Evolutionary conservation across 2,888 invertebrate genomes (phyloP), one percentile per base, ranked within the genome.

Genomic region (Leptopilina drosophilae): DNA sequence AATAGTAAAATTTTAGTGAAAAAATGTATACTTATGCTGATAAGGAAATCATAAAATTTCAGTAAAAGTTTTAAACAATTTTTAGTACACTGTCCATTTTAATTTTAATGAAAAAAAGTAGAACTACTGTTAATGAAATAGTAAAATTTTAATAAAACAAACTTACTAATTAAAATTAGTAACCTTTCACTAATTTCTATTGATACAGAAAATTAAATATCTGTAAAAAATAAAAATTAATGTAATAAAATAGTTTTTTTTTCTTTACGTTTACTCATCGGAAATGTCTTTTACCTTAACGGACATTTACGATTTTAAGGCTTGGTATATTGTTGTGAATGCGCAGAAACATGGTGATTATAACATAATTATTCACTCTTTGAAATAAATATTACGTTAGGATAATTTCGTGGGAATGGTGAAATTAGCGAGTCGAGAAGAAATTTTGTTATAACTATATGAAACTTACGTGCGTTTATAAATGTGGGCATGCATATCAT

Each of bases 361-460:
- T 59, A 73, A 64, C 49, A 73, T 78, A 80, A 82, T 80, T 78
- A 75, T 46, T 79, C 64, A 67, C 77, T 66, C 79, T 67, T 77
- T 76, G 80, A 76, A 66, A 73, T 56, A 67, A 81, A 83, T 84
- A 80, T 81, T 79, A 49, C 49, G 49, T 81, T 69, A 80, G 83
- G 84, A 84, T 85, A 87, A 87, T 86, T 87, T 81, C 85, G 84
- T 86, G 88, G 83, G 86, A 87, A 87, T 85, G 77, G 76, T 75
- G 80, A 80, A 85, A 86, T 85, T 65, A 77, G 64, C 12, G 62
- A 53, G 73, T 40, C 4, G 26, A 69, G 26, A 69, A 53, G 56
- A 73, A 73, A 33, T 49, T 73, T 59, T 73, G 73, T 73, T 73
- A 14, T 33, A 33, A 33, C 14, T n/a, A 42, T 33, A 33, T 42